Evolutionary conservation across 1,140 invertebrate genomes (phyloP).

Genomic region (Anagrus nilaparvatae): DNA sequence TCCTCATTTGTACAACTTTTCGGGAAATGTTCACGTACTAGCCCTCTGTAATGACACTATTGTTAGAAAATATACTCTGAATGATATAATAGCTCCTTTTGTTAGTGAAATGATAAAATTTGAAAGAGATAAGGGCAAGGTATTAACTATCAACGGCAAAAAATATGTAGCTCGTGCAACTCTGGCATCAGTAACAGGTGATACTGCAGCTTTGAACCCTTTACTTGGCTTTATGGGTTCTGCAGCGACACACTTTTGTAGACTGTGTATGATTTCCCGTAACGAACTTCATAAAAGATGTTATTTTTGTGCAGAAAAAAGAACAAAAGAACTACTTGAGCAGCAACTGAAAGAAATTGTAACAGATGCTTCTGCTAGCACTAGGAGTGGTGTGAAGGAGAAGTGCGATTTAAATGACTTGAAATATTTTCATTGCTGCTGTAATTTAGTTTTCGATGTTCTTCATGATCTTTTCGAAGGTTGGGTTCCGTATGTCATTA

Average conservation of each 20-base stretch:
- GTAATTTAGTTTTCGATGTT: too few relatives aligned
- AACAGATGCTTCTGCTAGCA: too few relatives aligned
- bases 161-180: neutral
- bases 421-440: too few relatives aligned
- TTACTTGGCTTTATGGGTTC: constrained; percentile 1
- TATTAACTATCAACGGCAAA: neutral
- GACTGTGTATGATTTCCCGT: constrained; percentile 4
- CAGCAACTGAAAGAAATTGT: too few relatives aligned
- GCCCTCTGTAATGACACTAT: neutral
- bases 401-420: too few relatives aligned
- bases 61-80: constrained; percentile 6
- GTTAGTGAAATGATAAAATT: neutral
- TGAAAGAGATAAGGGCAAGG: neutral
- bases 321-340: too few relatives aligned
- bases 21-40: constrained; percentile 2
- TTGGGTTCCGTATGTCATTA: too few relatives aligned
- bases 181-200: neutral
- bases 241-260: constrained; percentile 5
- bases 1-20: constrained; percentile 5
- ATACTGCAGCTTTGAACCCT: constrained; percentile 2
- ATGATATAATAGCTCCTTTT: neutral
- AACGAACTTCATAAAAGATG: too few relatives aligned
- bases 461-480: too few relatives aligned
- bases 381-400: too few relatives aligned
- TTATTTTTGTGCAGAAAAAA: too few relatives aligned